A percentile compares a stretch with the other conserved stretches of the same genome.
Evolutionary conservation across 1,140 invertebrate species (phyloP).

Genomic region (Cherax quadricarinatus): DNA sequence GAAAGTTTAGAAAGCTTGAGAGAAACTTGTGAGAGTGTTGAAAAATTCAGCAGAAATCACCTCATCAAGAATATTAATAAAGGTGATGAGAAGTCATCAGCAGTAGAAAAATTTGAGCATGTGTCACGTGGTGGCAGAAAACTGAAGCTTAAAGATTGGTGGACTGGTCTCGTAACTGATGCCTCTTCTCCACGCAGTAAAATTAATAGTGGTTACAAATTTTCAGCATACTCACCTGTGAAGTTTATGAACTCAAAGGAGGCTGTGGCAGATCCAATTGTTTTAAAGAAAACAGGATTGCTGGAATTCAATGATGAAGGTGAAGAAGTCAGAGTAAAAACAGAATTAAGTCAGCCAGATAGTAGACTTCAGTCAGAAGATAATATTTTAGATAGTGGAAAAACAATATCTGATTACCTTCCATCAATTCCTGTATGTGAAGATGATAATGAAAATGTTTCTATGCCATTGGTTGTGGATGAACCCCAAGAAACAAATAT

Average conservation of each 20-base stretch:
- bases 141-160: slow-evolving; percentile 49
- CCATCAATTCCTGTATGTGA: background rate
- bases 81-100: background rate
- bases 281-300: background rate
- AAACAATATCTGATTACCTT: background rate
- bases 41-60: background rate
- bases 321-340: background rate
- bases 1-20: background rate
- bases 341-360: background rate
- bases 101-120: slow-evolving; percentile 35
- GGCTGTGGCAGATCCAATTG: background rate
- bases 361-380: background rate
- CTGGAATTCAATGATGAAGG: background rate
- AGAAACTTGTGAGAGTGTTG: background rate
- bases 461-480: background rate
- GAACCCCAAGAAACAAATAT: background rate
- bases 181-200: slow-evolving; percentile 13
- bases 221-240: background rate
- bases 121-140: slow-evolving; percentile 56
- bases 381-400: background rate
- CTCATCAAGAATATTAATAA: background rate
- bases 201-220: background rate
- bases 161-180: slow-evolving; percentile 48
- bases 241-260: background rate
- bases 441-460: background rate